phyloP scores from a whole-genome alignment of 2,888 invertebrate genomes.

The Parnassius glacialis region DNA sequence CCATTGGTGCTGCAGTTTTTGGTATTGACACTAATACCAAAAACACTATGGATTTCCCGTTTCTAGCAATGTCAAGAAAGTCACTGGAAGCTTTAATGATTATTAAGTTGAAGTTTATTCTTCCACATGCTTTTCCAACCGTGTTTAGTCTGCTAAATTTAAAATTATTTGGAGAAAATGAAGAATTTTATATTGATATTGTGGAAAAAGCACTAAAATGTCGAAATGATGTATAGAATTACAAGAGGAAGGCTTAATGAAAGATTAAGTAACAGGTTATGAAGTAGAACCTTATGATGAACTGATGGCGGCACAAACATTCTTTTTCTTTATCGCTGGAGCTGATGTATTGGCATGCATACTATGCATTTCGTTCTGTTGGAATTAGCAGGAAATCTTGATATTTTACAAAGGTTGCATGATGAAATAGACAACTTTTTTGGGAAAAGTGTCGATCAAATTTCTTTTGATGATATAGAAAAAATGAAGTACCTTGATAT shows the following conservation, averaged over 20 bases:
- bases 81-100: slow-evolving; percentile 37
- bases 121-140: slow-evolving; percentile 41
- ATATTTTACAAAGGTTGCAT: slow-evolving; percentile 49
- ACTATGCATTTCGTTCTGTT: slow-evolving; percentile 51
- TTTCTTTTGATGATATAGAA: slow-evolving; percentile 50
- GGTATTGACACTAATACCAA: slow-evolving; percentile 59
- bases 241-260: slow-evolving; percentile 33
- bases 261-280: slow-evolving; percentile 31
- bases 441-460: slow-evolving; percentile 39
- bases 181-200: slow-evolving; percentile 55
- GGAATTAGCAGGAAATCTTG: slow-evolving; percentile 51
- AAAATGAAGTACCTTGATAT: slow-evolving; percentile 56
- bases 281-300: slow-evolving; percentile 40
- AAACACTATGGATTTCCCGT: slow-evolving; percentile 59
- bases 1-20: slow-evolving; percentile 63
- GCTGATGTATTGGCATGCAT: slow-evolving; percentile 62
- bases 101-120: slow-evolving; percentile 36
- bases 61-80: slow-evolving; percentile 52
- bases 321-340: slow-evolving; percentile 67
- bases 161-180: slow-evolving; percentile 46
- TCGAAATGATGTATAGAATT: slow-evolving; percentile 36
- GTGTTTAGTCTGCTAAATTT: no score
- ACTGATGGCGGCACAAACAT: slow-evolving; percentile 64
- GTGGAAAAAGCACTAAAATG: slow-evolving; percentile 52
- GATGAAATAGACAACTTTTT: slow-evolving; percentile 49